phyloP scores from a whole-genome alignment of 2,113 vertebrate species.

The Xiphias gladius region DNA sequence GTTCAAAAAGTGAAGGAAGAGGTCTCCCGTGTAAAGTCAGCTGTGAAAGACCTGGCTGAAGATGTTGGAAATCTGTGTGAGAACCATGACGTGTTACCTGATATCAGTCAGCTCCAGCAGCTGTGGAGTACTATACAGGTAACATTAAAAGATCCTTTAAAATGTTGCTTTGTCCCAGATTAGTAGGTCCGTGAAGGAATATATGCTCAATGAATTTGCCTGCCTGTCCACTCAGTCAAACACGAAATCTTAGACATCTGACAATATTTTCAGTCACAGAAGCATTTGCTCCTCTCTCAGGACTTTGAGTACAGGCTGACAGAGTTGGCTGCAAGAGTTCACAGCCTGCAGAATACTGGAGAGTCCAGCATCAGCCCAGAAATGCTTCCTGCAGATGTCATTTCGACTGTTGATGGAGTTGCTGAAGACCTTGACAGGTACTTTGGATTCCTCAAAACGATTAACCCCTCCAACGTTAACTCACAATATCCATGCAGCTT shows the following conservation, averaged over 20 bases:
- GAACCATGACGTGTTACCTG: constrained; percentile 15
- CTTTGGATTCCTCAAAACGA: neutral
- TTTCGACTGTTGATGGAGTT: constrained; percentile 6
- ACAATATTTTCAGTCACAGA: neutral
- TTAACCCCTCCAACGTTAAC: neutral
- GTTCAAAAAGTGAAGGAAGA: constrained; percentile 37
- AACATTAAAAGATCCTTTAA: neutral
- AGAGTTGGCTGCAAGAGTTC: constrained; percentile 28
- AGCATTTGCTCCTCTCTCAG: constrained; percentile 29
- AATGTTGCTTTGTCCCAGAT: neutral
- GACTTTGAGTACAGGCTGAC: constrained; percentile 34
- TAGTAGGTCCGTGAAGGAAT: neutral
- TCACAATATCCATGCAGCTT: neutral
- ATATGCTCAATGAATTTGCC: too few species aligned
- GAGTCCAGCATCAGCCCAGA: constrained; percentile 10
- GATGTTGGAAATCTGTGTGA: constrained; percentile 10
- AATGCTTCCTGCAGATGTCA: constrained; percentile 26
- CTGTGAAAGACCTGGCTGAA: constrained; percentile 25
- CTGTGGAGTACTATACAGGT: constrained; percentile 62
- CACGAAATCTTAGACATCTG: neutral
- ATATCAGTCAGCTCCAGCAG: constrained; percentile 51
- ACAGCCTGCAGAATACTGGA: constrained; percentile 29
- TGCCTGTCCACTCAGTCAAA: neutral
- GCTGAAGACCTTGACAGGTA: constrained; percentile 62
- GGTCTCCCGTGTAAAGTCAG: constrained; percentile 21